Conservation (phyloP, 2,888 invertebrate genomes). For the Melolontha melolontha region DNA sequence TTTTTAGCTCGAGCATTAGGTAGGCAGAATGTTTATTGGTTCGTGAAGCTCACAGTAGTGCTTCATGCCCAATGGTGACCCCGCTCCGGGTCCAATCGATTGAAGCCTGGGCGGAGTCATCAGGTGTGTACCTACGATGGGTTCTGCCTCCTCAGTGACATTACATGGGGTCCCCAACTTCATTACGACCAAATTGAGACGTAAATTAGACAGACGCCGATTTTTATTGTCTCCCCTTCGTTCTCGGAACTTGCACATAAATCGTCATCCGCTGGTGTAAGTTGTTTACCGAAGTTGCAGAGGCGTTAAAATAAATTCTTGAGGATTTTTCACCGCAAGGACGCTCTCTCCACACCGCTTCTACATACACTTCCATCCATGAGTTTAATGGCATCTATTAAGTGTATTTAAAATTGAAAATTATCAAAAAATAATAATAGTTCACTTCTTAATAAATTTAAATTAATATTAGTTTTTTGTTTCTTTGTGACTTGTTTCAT, state of each 20-base stretch:
- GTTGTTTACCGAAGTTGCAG: constrained; percentile 39
- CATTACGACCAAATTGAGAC: constrained; percentile 56
- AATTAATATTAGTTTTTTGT: too few relatives aligned
- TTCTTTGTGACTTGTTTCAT: too few relatives aligned
- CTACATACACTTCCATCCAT: too few relatives aligned
- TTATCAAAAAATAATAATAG: too few relatives aligned
- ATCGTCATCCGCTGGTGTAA: constrained; percentile 31
- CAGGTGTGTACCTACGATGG: constrained; percentile 38
- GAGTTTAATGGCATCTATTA: too few relatives aligned
- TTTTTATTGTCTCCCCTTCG: constrained; percentile 47
- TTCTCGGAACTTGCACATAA: constrained; percentile 42
- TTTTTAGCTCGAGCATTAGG: constrained; percentile 45
- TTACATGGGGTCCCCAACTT: constrained; percentile 46
- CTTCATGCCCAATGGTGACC: constrained; percentile 57
- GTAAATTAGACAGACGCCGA: constrained; percentile 53
- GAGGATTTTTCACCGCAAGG: constrained; percentile 30
- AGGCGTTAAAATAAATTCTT: constrained; percentile 42
- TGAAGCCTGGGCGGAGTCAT: constrained; percentile 52
- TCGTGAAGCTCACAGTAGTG: constrained; percentile 48
- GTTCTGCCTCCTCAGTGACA: constrained; percentile 43
- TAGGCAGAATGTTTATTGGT: constrained; percentile 50
- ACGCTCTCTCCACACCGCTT: constrained; percentile 21
- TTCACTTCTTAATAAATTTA: too few relatives aligned
- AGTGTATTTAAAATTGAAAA: too few relatives aligned
- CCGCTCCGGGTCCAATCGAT: constrained; percentile 57